Base-by-base conservation (phyloP, 2,888 invertebrate genomes). In the Eulithis prunata region DNA sequence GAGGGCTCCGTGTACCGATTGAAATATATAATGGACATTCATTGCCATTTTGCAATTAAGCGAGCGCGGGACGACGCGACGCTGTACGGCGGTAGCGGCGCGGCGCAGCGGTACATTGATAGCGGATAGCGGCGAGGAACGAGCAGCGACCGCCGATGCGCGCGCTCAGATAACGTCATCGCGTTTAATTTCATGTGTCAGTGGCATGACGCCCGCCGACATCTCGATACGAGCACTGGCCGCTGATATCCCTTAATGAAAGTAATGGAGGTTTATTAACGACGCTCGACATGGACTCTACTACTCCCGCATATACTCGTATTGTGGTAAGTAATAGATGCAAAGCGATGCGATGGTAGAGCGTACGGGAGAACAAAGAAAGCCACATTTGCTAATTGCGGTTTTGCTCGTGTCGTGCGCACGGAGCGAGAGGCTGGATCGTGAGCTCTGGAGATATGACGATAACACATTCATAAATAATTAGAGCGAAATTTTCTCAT, bases 391-490 rank as follows among this genome's bases (percentile, higher is more conserved):
- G 91, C 93, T 93, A 93, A 93, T 93, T 93, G 90, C 90, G 89
- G 84, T 90, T 91, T 90, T 88, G 92, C 87, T 91, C 90, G 90
- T 91, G 93, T 92, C 93, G 92, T 92, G 93, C 88, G 81, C 90
- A 86, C 89, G 89, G 89, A 86, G 88, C 89, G 86, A 88, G 90
- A 85, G 88, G 90, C 89, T 82, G 90, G 91, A 87, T 92, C 92
- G 93, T 92, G 93, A 91, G 92, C 88, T 85, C 85, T 79, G 75
- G 79, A 91, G 92, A 93, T 93, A 92, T 93, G 90, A 92, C 84
- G 93, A 93, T 93, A 93, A 92, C 92, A 91, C 93, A 93, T 92
- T 93, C 93, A 93, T 93, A 93, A 93, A 93, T 93, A 93, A 93
- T 93, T 93, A 93, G 93, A 93, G 91, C 90, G 88, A 93, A 93